phyloP scores from a whole-genome alignment of 2,888 invertebrate genomes.

The Melinopterus prodromus region DNA sequence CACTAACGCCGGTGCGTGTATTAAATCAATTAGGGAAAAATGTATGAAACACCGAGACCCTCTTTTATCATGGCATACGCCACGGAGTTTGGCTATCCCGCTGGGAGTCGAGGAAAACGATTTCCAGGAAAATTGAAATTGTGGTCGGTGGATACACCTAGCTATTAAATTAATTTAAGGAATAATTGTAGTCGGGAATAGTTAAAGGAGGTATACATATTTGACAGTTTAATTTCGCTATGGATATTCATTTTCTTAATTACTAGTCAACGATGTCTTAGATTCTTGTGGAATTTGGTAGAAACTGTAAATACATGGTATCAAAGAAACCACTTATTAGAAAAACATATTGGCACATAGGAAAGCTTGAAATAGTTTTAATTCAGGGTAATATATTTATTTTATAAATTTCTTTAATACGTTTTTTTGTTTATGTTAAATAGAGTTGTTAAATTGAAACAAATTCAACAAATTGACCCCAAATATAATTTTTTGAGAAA shows the following conservation, averaged over 20 bases:
- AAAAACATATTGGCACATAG: no score
- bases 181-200: background rate
- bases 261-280: no score
- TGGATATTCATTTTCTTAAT: background rate
- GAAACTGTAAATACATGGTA: no score
- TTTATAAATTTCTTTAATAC: no score
- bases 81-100: background rate
- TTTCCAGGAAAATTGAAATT: background rate
- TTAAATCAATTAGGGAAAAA: background rate
- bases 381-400: no score
- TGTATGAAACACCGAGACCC: background rate
- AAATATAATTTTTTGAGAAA: no score
- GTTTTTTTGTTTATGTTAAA: no score
- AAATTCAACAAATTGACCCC: no score
- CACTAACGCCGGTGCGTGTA: background rate
- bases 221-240: background rate
- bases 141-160: background rate
- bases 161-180: background rate
- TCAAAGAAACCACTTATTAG: no score
- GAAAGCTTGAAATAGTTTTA: no score
- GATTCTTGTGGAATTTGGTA: no score
- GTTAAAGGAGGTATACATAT: background rate
- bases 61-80: background rate
- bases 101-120: background rate
- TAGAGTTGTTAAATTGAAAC: no score